phyloP scores from a whole-genome alignment of 1,140 invertebrate species.

The Orius insidiosus region DNA sequence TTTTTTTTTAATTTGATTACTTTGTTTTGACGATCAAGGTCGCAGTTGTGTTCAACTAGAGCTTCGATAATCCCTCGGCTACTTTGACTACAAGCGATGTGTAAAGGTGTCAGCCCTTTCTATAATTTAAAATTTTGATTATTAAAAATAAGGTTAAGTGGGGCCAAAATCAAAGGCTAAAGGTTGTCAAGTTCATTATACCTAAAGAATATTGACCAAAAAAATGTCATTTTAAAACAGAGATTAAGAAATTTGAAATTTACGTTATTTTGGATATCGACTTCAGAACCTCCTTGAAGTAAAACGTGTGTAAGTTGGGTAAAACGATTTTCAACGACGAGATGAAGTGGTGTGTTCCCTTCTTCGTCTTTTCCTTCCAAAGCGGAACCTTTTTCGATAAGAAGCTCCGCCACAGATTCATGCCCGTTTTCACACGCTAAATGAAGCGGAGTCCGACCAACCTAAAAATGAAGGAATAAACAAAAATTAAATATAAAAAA shows the following conservation, averaged over 20 bases:
- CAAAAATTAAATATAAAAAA: too few relatives aligned
- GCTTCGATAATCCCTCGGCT: slow-evolving; percentile 52
- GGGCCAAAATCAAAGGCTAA: too few relatives aligned
- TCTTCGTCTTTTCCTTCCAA: slow-evolving; percentile 47
- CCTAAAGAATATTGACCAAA: too few relatives aligned
- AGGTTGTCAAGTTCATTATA: too few relatives aligned
- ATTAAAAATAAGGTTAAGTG: too few relatives aligned
- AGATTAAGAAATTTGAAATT: too few relatives aligned
- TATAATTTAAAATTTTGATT: too few relatives aligned
- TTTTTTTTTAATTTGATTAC: slow-evolving; percentile 26
- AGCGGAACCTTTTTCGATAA: slow-evolving; percentile 34
- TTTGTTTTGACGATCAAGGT: slow-evolving; percentile 52
- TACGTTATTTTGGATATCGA: slow-evolving; percentile 37
- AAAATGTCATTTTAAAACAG: too few relatives aligned
- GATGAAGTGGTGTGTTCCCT: slow-evolving; percentile 62
- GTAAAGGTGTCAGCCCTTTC: too few relatives aligned
- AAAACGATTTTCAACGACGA: slow-evolving; percentile 63
- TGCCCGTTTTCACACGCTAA: slow-evolving; percentile 55
- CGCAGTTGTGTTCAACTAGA: slow-evolving; percentile 44
- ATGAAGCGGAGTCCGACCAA: slow-evolving; percentile 50
- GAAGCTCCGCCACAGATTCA: slow-evolving; percentile 42
- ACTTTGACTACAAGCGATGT: slow-evolving; percentile 54
- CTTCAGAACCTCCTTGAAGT: slow-evolving; percentile 36
- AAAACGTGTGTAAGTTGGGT: slow-evolving; percentile 52
- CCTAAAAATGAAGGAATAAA: slow-evolving; percentile 29